Evolutionary conservation across 2,113 vertebrate species (phyloP).

Genomic region (Ictidomys tridecemlineatus): DNA sequence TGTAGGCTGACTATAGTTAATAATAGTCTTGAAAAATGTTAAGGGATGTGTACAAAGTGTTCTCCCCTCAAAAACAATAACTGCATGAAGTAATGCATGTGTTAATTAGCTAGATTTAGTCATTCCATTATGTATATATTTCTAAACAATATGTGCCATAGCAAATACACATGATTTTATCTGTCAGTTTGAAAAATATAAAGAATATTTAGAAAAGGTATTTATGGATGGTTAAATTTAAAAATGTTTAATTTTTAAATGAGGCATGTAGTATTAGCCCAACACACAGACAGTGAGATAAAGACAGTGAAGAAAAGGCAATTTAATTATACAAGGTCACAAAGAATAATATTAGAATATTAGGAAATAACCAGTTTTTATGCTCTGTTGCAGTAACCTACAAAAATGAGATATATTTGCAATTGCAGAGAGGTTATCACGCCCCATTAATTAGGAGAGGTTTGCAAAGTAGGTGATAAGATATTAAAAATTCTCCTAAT

Average conservation of each 20-base stretch:
- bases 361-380: background rate
- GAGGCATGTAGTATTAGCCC: background rate
- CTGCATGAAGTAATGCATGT: background rate
- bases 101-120: background rate
- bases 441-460: background rate
- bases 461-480: background rate
- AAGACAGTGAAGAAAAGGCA: background rate
- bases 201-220: background rate
- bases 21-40: background rate
- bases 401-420: background rate
- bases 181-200: background rate
- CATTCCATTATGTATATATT: background rate
- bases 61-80: background rate
- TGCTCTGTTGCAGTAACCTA: background rate
- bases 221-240: background rate
- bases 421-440: background rate
- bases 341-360: background rate
- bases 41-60: background rate
- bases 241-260: constrained; percentile 18
- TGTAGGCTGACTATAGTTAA: background rate
- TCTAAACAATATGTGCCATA: background rate
- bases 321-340: background rate
- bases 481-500: background rate
- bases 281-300: background rate
- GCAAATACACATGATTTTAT: background rate